phyloP scores from a whole-genome alignment of 2,113 vertebrate genomes.

The Megalops atlanticus region DNA sequence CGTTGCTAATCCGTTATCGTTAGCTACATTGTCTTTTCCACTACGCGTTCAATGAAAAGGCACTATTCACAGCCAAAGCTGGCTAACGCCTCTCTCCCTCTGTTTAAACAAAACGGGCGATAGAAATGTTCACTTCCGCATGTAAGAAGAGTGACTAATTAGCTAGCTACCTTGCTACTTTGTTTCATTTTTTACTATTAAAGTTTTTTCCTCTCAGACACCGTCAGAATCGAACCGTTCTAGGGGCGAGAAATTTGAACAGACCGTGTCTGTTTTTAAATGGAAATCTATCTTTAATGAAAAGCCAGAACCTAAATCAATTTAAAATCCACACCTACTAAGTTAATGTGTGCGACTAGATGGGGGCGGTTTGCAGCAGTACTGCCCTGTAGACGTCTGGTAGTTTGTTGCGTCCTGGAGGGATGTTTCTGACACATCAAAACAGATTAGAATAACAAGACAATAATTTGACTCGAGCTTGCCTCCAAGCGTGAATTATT shows the following conservation, averaged over 20 bases:
- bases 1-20: background rate
- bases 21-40: background rate
- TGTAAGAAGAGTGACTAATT: background rate
- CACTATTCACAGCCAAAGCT: background rate
- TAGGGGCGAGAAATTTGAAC: background rate
- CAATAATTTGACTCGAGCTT: background rate
- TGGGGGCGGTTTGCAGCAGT: no score
- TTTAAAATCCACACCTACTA: background rate
- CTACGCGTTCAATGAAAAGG: background rate
- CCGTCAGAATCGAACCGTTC: background rate
- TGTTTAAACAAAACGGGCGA: background rate
- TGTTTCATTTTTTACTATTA: no score
- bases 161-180: no score
- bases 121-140: constrained; percentile 39
- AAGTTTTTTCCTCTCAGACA: constrained; percentile 48
- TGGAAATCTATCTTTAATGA: background rate
- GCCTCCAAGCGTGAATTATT: background rate
- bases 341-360: no score
- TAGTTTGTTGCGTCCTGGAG: no score
- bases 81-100: background rate
- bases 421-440: no score
- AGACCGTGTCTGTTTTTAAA: background rate
- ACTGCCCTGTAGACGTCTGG: no score
- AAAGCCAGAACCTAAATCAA: no score
- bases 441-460: background rate